Percentiles rank a stretch among this genome's conserved stretches.
Evolutionary conservation across 2,113 vertebrate species (phyloP).

Genomic region (Cyrtonyx montezumae): DNA sequence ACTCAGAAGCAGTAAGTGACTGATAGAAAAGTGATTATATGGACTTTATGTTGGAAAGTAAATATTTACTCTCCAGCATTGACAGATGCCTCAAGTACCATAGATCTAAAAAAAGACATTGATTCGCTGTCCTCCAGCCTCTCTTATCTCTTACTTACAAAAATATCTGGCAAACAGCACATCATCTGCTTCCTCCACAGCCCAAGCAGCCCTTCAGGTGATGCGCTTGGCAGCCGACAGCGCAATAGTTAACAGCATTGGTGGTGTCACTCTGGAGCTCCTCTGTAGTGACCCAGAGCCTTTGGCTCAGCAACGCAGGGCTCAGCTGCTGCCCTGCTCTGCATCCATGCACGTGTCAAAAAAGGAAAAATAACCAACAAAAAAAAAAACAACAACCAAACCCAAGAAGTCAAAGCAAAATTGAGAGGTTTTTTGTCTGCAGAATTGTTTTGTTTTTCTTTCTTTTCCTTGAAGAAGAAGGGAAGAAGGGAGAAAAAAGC

Average conservation of each 20-base stretch:
- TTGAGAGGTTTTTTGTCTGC: not conserved
- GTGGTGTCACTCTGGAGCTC: not conserved
- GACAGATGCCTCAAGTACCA: slow-evolving; percentile 69
- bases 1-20: slow-evolving; percentile 62
- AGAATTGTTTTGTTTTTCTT: not conserved
- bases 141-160: slow-evolving; percentile 63
- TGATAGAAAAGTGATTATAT: slow-evolving; percentile 75
- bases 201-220: slow-evolving; percentile 36
- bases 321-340: not conserved
- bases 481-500: not conserved
- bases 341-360: not conserved
- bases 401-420: not conserved
- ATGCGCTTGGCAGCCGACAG: slow-evolving; percentile 42
- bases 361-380: fast-evolving
- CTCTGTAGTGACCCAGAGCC: not conserved
- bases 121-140: slow-evolving; percentile 59
- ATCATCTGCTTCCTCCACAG: slow-evolving; percentile 22
- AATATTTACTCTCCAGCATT: slow-evolving; percentile 75
- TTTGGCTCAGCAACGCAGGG: not conserved
- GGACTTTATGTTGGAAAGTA: slow-evolving; percentile 71
- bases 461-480: not conserved
- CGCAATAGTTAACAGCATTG: slow-evolving; percentile 17
- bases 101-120: slow-evolving; percentile 61
- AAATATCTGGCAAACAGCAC: slow-evolving; percentile 53
- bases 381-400: too few relatives aligned